Conservation (phyloP, 1,140 invertebrate species). For the Caenorhabditis brenneri region DNA sequence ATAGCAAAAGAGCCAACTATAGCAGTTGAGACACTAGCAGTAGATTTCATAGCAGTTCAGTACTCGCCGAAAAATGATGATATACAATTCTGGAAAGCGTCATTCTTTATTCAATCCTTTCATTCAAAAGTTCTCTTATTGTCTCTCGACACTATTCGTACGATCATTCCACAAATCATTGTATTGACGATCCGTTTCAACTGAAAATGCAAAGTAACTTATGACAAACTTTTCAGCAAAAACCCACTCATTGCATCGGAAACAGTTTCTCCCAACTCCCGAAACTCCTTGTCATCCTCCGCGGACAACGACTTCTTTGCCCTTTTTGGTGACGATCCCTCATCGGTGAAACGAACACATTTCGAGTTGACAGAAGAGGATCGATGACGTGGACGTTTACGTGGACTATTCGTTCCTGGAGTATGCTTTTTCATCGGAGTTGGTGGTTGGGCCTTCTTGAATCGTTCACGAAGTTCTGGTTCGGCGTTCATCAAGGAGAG, state of each 20-base stretch:
- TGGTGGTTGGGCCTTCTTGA: neutral
- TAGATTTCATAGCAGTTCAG: no score
- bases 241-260: neutral
- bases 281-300: neutral
- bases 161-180: conserved; percentile 25
- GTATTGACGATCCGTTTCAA: neutral
- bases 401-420: conserved; percentile 9
- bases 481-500: neutral
- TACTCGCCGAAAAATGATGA: no score
- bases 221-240: neutral
- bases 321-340: neutral
- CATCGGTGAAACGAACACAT: conserved; percentile 15
- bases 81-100: no score
- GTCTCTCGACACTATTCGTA: no score
- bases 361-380: neutral
- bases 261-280: neutral
- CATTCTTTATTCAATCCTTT: no score
- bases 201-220: neutral
- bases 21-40: no score
- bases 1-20: no score
- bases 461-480: neutral
- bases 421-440: conserved; percentile 21
- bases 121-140: no score
- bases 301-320: neutral
- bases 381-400: neutral